Evolutionary conservation across 2,888 invertebrate species (phyloP).

Genomic region (Azorinus chamasolen): DNA sequence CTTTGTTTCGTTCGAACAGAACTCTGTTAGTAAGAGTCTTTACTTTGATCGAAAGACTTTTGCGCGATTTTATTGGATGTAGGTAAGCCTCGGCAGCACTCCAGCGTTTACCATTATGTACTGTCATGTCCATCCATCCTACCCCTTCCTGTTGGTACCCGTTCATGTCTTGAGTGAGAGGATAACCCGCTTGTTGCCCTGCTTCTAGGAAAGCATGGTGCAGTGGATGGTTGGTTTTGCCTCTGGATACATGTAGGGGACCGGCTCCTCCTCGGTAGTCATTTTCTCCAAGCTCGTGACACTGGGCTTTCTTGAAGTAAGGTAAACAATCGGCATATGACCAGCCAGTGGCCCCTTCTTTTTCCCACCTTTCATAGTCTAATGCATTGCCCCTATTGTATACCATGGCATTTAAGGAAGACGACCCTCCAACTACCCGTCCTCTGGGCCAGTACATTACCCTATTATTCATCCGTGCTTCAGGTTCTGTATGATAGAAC

Average conservation of each 20-base stretch:
- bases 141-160: conserved; percentile 88
- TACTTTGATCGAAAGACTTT: conserved; percentile 90
- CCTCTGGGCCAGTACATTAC: conserved; percentile 88
- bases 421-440: conserved; percentile 93
- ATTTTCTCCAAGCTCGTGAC: conserved; percentile 86
- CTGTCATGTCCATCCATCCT: conserved; percentile 87
- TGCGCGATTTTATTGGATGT: conserved; percentile 87
- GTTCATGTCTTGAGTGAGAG: conserved; percentile 87
- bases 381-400: conserved; percentile 92
- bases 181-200: conserved; percentile 86
- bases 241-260: conserved; percentile 86
- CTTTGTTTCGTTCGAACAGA: conserved; percentile 85
- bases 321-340: conserved; percentile 90
- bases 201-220: conserved; percentile 86
- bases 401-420: conserved; percentile 93
- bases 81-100: conserved; percentile 91
- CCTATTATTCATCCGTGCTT: conserved; percentile 86
- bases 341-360: conserved; percentile 94
- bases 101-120: conserved; percentile 89
- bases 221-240: conserved; percentile 86
- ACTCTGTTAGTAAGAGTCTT: conserved; percentile 88
- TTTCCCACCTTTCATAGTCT: conserved; percentile 93
- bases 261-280: conserved; percentile 87
- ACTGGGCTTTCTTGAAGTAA: conserved; percentile 89
- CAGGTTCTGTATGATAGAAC: conserved; percentile 87